phyloP scores from a whole-genome alignment of 2,888 invertebrate species.

The Drosophila prostipennis region DNA sequence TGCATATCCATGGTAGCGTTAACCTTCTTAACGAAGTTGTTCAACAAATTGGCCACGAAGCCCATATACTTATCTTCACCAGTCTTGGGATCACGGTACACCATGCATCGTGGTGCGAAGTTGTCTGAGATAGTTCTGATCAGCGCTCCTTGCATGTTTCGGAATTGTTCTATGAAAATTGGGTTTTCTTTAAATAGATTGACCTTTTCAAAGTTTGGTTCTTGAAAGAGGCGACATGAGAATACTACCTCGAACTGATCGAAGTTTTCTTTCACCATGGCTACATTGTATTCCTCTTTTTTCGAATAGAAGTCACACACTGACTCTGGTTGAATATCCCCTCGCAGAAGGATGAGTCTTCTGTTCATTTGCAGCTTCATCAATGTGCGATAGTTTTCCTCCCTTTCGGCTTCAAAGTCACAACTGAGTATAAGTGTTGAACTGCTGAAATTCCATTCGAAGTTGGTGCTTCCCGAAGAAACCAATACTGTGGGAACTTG shows the following conservation, averaged over 20 bases:
- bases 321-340: background rate
- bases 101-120: conserved; percentile 55
- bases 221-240: conserved; percentile 48
- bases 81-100: conserved; percentile 31
- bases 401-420: conserved; percentile 9
- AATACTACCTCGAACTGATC: conserved; percentile 3
- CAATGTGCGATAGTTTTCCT: conserved; percentile 19
- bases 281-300: conserved; percentile 57
- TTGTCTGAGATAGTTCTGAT: conserved; percentile 48
- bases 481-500: conserved; percentile 14
- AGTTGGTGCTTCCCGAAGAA: conserved; percentile 15
- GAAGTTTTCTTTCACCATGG: conserved; percentile 35
- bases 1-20: too few species aligned
- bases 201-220: conserved; percentile 16
- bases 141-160: conserved; percentile 51
- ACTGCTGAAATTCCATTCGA: conserved; percentile 33
- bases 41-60: conserved; percentile 50
- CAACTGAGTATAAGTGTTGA: conserved; percentile 29
- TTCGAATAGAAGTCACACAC: conserved; percentile 41
- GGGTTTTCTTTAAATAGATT: background rate
- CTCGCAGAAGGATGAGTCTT: conserved; percentile 38
- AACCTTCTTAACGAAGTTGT: conserved; percentile 50
- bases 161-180: conserved; percentile 57
- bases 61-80: conserved; percentile 45
- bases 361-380: conserved; percentile 26